phyloP scores from a whole-genome alignment of 2,113 vertebrate genomes.

The Apodemus sylvaticus region DNA sequence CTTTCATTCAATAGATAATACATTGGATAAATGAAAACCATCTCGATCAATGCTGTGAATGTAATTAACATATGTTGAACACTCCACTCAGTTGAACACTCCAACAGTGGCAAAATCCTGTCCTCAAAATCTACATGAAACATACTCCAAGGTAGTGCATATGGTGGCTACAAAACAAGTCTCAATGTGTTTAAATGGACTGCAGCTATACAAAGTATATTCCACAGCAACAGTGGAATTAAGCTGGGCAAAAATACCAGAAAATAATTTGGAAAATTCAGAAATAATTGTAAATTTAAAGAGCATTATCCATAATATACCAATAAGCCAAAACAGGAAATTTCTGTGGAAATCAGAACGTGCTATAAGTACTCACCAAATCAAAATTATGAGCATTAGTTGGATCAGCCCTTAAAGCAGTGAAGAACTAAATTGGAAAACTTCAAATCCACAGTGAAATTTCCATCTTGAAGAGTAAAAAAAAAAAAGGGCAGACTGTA shows the following conservation, averaged over 20 bases:
- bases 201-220: not conserved
- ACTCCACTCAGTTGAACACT: not conserved
- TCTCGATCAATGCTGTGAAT: not conserved
- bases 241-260: not conserved
- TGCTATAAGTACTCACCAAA: not conserved
- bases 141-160: not conserved
- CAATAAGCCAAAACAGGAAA: not conserved
- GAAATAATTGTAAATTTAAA: not conserved
- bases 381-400: not conserved
- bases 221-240: not conserved
- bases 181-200: not conserved
- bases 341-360: not conserved
- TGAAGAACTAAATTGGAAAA: conserved; percentile 9
- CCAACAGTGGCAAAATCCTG: not conserved
- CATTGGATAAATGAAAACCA: not conserved
- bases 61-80: not conserved
- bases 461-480: conserved; percentile 30
- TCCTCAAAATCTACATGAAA: not conserved
- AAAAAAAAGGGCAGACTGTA: not conserved
- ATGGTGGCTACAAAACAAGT: not conserved
- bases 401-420: not conserved
- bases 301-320: not conserved
- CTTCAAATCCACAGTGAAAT: not conserved
- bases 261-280: not conserved
- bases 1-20: not conserved